These are phyloP conservation scores for Eulemur macaco DNA, from an alignment of 2,113 vertebrate genomes.

Conservation along the genomic window DNA sequence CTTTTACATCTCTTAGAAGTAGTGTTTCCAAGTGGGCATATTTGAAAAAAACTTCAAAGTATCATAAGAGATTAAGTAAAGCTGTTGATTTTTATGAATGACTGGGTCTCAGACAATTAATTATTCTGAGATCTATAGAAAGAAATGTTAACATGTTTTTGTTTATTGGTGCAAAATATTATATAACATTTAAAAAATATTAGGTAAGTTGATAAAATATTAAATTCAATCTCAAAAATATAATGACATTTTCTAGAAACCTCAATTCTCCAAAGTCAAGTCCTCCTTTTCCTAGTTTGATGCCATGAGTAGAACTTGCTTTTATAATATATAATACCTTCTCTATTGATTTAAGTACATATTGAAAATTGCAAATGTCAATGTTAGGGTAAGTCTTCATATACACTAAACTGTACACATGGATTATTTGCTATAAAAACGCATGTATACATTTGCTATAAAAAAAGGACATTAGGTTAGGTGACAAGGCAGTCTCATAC, in stretches of 20 bases:
- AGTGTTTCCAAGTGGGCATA: not conserved
- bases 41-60: not conserved
- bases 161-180: not conserved
- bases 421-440: not conserved
- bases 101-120: not conserved
- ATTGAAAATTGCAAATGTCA: not conserved
- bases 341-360: not conserved
- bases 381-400: not conserved
- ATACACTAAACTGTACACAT: not conserved
- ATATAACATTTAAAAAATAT: not conserved
- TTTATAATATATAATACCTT: not conserved
- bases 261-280: not conserved
- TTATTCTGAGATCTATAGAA: not conserved
- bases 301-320: not conserved
- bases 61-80: not conserved
- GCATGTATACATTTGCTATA: not conserved
- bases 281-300: not conserved
- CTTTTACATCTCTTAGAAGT: not conserved
- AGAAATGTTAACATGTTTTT: not conserved
- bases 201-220: not conserved
- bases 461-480: not conserved
- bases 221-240: not conserved
- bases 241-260: not conserved
- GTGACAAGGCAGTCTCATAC: not conserved
- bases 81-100: not conserved